Conservation (phyloP, 2,113 vertebrate genomes). For the Dromiciops gliroides region DNA sequence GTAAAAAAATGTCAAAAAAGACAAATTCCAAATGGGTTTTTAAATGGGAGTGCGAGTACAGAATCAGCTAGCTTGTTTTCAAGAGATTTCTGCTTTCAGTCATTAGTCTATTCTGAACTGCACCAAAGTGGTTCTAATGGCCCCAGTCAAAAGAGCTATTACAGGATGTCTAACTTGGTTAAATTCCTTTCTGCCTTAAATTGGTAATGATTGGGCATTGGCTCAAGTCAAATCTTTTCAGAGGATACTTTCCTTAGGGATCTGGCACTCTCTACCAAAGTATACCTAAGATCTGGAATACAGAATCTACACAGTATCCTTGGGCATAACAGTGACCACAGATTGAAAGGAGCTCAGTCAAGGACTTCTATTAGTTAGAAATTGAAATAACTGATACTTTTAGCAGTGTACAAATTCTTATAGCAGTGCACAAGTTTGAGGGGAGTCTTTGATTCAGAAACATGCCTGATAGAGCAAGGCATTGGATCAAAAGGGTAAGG, state of each 20-base stretch:
- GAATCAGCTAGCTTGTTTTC: constrained; percentile 32
- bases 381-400: neutral
- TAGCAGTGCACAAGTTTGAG: neutral
- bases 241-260: constrained; percentile 78
- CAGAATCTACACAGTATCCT: constrained; percentile 10
- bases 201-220: constrained; percentile 72
- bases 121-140: constrained; percentile 81
- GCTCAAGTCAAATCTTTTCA: constrained; percentile 65
- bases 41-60: constrained; percentile 52
- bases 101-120: constrained; percentile 55
- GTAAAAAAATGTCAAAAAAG: constrained; percentile 13
- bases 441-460: neutral
- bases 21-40: constrained; percentile 59
- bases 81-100: constrained; percentile 46
- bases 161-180: constrained; percentile 84
- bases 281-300: neutral
- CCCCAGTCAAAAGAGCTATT: constrained; percentile 79
- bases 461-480: neutral
- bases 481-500: neutral
- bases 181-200: constrained; percentile 82
- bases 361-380: neutral
- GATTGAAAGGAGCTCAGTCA: neutral
- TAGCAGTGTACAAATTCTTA: neutral
- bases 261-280: constrained; percentile 65
- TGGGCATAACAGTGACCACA: neutral